These are phyloP conservation scores for Steinernema scapterisci DNA, from an alignment of 2,888 invertebrate genomes.

Conservation along the genomic window DNA sequence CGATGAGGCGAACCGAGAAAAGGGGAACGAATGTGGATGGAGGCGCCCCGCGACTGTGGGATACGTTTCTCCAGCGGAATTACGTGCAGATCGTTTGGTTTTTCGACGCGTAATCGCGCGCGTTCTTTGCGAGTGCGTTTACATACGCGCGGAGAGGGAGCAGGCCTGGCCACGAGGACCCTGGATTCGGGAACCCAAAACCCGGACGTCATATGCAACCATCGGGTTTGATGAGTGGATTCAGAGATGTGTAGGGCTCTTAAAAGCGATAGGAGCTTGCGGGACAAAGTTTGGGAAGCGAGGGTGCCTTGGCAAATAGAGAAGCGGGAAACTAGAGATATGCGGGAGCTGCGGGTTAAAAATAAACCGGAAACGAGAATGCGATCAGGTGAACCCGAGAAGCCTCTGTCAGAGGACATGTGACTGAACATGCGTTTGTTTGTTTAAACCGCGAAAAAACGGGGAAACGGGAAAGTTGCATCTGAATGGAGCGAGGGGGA, in stretches of 20 bases:
- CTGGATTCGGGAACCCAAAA: not conserved
- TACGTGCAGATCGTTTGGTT: conserved; percentile 18
- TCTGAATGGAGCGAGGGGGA: not conserved
- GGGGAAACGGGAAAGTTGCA: conserved; percentile 20
- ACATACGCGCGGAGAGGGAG: conserved; percentile 7
- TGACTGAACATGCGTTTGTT: conserved; percentile 15
- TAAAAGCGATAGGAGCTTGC: not conserved
- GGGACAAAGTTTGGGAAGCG: not conserved
- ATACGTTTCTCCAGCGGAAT: not conserved
- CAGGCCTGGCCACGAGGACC: not conserved
- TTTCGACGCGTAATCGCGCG: conserved; percentile 14
- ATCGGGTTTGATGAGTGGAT: not conserved
- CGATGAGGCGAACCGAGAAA: not conserved
- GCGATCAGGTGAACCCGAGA: conserved; percentile 1
- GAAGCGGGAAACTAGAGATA: conserved; percentile 12
- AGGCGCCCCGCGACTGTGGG: conserved; percentile 21
- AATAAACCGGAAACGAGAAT: conserved; percentile 12
- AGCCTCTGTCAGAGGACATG: not conserved
- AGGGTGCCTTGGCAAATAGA: conserved; percentile 10
- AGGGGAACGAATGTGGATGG: conserved; percentile 12
- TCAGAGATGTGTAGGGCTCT: not conserved
- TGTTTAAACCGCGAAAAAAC: conserved; percentile 27
- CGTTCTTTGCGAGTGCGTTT: conserved; percentile 10
- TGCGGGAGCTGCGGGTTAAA: conserved; percentile 1
- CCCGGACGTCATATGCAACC: not conserved